Evolutionary conservation across 2,888 invertebrate genomes (phyloP), one percentile per base, ranked within the genome.

Genomic region (Ephialtes manifestator): DNA sequence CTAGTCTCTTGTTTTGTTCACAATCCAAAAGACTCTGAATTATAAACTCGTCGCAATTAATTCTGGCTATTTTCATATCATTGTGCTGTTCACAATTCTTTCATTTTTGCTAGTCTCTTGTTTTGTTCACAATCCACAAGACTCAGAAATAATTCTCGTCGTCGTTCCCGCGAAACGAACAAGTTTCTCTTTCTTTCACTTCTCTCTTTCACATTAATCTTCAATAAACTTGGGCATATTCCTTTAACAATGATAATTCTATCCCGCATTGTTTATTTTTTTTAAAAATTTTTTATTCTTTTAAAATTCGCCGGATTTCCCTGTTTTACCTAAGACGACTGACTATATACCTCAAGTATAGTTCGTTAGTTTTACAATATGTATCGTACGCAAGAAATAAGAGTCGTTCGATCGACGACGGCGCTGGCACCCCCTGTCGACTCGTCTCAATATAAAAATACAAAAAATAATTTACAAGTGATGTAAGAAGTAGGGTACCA

Each of bases 401-500:
- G 67, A 80, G 67, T 67, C 53, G 76, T 35, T 53, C 39, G 39
- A 67, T 67, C 65, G 76, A 67, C 67, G 76, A 76, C 77, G 53
- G 53, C 72, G 70, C 72, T 81, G 80, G 76, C 84, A 72, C 84
- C 70, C 68, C 43, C 80, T 86, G 81, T 86, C 80, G 83, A 84
- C 86, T 86, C 85, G 86, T 82, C 87, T 83, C 87, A 87, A 87
- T 87, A 87, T 87, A 87, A 87, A 87, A 87, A 87, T 87, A 87
- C 85, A 87, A 87, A 87, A 87, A 86, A 87, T 87, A 87, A 87
- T 87, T 87, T 87, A 87, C 87, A 85, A 87, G 86, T 87, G 81
- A 85, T 87, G 84, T 82, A 76, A 79, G 67, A 80, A 84, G 65
- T 84, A 81, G 84, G 84, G 78, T 78, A 78, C 77, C 81, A 81